Evolutionary conservation across 2,113 vertebrate genomes (phyloP).

Genomic region (Lampris megalopsis): DNA sequence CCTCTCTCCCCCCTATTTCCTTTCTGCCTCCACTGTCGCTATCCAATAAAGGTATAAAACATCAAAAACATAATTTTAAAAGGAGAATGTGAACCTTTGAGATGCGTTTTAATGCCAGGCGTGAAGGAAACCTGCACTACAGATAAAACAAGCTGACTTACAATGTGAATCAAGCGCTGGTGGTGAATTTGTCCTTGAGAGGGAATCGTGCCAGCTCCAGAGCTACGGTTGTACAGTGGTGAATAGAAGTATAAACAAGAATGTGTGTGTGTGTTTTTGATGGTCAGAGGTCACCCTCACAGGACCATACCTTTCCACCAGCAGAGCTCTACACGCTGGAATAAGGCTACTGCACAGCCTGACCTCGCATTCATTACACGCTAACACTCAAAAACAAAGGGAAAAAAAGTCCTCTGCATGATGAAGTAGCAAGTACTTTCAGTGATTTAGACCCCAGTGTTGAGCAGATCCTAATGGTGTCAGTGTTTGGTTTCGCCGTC

Average conservation of each 20-base stretch:
- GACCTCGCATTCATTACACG: constrained; percentile 2
- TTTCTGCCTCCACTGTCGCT: too few species aligned
- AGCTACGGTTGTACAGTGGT: background rate
- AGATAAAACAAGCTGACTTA: background rate
- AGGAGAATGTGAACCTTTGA: too few species aligned
- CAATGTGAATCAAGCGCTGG: constrained; percentile 34
- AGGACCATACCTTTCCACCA: background rate
- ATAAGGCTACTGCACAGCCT: constrained; percentile 27
- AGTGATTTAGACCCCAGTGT: too few species aligned
- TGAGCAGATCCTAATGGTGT: background rate
- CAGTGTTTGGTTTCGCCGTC: constrained; percentile 42
- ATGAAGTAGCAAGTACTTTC: too few species aligned
- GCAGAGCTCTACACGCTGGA: constrained; percentile 17
- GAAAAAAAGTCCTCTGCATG: too few species aligned
- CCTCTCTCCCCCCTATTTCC: too few species aligned
- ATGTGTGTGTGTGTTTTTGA: background rate
- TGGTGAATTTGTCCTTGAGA: constrained; percentile 38
- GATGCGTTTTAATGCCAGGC: too few species aligned
- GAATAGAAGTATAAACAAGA: constrained; percentile 18
- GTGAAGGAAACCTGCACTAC: too few species aligned
- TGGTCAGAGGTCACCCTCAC: background rate
- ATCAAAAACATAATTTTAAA: too few species aligned
- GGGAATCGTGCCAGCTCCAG: constrained; percentile 13
- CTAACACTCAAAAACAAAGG: background rate
- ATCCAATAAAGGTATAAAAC: too few species aligned